Evolutionary conservation across 2,113 vertebrate species (phyloP).

Genomic region (Notarius quadriscutis): DNA sequence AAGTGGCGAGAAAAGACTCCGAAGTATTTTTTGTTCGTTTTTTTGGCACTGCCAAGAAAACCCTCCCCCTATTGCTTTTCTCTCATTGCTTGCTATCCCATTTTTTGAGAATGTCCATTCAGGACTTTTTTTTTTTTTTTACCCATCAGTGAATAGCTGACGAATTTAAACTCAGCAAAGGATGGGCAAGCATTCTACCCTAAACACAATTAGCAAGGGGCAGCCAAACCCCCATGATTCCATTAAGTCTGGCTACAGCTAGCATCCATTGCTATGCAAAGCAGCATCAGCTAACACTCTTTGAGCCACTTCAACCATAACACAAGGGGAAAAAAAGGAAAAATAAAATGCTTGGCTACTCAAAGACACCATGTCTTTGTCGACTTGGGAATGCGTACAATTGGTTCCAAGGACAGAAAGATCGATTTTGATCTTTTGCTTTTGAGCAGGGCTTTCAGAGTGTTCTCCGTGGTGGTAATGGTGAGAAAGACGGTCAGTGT

Average conservation of each 20-base stretch:
- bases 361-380: slow-evolving; percentile 63
- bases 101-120: slow-evolving; percentile 69
- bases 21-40: slow-evolving; percentile 50
- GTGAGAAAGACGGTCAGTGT: slow-evolving; percentile 62
- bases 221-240: slow-evolving; percentile 62
- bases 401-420: slow-evolving; percentile 54
- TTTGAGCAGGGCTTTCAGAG: slow-evolving; percentile 60
- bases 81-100: slow-evolving; percentile 51
- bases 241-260: slow-evolving; percentile 58
- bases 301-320: slow-evolving; percentile 55
- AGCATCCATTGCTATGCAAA: slow-evolving; percentile 76
- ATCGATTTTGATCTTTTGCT: slow-evolving; percentile 58
- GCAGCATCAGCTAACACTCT: slow-evolving; percentile 60
- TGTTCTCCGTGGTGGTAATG: slow-evolving; percentile 51
- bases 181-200: slow-evolving; percentile 67
- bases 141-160: slow-evolving; percentile 66
- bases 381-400: slow-evolving; percentile 63
- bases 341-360: slow-evolving; percentile 8
- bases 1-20: slow-evolving; percentile 35
- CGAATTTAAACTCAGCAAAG: slow-evolving; percentile 65
- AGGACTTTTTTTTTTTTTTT: slow-evolving; percentile 47
- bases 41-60: slow-evolving; percentile 66
- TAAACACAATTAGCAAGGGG: slow-evolving; percentile 76
- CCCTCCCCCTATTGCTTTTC: slow-evolving; percentile 24
- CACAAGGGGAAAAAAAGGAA: not conserved